Percentiles rank a stretch among this genome's conserved stretches.
These are phyloP conservation scores for Aeoliscus strigatus DNA, from an alignment of 2,797 vertebrate genomes.

Conservation along the genomic window DNA sequence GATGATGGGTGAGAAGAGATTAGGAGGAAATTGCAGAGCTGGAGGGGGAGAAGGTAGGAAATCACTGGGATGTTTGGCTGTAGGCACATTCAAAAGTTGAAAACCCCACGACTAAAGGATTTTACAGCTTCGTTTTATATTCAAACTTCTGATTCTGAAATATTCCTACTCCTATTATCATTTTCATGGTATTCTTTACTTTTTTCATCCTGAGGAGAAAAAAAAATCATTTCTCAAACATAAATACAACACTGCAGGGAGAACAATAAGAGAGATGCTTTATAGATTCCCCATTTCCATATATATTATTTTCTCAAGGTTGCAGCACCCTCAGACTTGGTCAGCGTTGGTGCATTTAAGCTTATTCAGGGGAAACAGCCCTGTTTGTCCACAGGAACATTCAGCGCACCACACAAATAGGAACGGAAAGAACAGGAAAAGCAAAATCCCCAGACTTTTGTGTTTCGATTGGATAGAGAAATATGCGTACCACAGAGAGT, in stretches of 20 bases:
- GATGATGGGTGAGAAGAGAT: constrained; percentile 60
- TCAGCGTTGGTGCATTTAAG: constrained; percentile 65
- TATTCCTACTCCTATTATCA: constrained; percentile 65
- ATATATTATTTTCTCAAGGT: constrained; percentile 81
- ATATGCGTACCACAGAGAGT: constrained; percentile 45
- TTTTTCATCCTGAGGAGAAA: constrained; percentile 79
- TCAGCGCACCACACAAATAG: constrained; percentile 63
- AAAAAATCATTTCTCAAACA: constrained; percentile 75
- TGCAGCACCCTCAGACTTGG: constrained; percentile 73
- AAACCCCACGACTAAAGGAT: constrained; percentile 73
- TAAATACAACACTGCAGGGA: constrained; percentile 76
- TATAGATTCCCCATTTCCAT: constrained; percentile 79
- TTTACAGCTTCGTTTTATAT: constrained; percentile 70
- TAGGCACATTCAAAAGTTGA: constrained; percentile 78
- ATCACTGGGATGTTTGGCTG: constrained; percentile 68
- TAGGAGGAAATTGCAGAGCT: constrained; percentile 59
- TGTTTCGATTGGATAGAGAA: constrained; percentile 62
- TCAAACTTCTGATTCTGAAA: constrained; percentile 69
- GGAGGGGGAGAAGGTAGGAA: constrained; percentile 56
- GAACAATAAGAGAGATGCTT: constrained; percentile 75
- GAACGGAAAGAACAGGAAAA: constrained; percentile 58
- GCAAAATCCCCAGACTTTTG: constrained; percentile 76
- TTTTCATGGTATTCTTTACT: constrained; percentile 66
- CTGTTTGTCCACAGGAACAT: constrained; percentile 65
- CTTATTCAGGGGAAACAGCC: constrained; percentile 58